These are phyloP conservation scores for Acyrthosiphon pisum DNA, from an alignment of 1,140 invertebrate species.

Conservation along the genomic window DNA sequence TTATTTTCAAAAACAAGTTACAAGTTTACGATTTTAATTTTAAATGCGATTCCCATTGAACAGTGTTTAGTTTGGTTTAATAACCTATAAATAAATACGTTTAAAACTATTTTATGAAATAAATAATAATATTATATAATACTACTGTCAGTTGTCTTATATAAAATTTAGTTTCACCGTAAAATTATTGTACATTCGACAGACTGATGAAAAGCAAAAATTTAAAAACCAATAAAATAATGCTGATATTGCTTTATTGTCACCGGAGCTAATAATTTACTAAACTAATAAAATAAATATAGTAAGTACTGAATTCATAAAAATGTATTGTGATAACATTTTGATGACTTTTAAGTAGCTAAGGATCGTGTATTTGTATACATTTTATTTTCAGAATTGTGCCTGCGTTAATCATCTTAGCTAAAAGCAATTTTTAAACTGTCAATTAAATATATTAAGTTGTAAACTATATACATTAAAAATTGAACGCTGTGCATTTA, in stretches of 20 bases:
- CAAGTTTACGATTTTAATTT: neutral
- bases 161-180: no score
- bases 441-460: neutral
- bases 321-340: neutral
- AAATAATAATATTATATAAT: neutral
- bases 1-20: neutral
- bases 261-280: neutral
- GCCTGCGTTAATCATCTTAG: neutral
- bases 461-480: neutral
- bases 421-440: neutral
- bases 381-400: neutral
- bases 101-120: neutral
- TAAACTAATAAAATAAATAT: neutral
- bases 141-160: neutral
- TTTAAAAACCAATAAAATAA: neutral
- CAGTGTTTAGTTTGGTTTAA: neutral
- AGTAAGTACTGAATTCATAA: neutral
- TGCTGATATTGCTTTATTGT: neutral
- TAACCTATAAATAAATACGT: neutral
- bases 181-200: neutral
- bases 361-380: neutral
- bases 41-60: neutral
- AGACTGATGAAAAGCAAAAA: neutral
- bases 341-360: neutral
- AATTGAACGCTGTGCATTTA: neutral